Evolutionary conservation across 2,113 vertebrate genomes (phyloP).

Genomic region (Stegostoma tigrinum): DNA sequence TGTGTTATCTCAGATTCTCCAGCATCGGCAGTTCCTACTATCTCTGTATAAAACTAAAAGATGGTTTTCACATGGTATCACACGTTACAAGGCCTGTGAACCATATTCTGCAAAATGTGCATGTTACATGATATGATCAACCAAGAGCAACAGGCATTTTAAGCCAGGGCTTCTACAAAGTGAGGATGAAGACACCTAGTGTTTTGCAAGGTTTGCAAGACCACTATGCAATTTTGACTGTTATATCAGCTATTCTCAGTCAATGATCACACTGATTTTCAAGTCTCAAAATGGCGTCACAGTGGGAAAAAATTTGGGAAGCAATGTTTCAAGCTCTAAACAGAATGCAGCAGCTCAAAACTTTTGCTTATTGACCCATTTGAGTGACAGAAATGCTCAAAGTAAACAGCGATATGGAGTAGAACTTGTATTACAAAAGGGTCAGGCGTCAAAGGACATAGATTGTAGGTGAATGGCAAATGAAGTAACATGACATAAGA

Average conservation of each 20-base stretch:
- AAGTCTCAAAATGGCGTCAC: no score
- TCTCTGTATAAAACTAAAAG: neutral
- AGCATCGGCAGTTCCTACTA: no score
- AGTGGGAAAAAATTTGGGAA: no score
- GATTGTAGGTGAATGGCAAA: neutral
- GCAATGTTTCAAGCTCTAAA: neutral
- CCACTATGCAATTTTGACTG: no score
- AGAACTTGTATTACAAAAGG: neutral
- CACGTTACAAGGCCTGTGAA: neutral
- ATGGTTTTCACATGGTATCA: neutral
- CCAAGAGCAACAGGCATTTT: no score
- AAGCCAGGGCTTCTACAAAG: no score
- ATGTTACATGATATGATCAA: no score
- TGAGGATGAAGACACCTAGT: no score
- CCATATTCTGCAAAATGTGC: no score
- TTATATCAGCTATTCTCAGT: neutral
- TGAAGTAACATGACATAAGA: neutral
- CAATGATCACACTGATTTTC: neutral
- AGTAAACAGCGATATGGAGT: neutral
- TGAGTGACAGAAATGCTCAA: neutral
- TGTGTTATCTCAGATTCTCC: no score
- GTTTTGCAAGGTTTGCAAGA: no score
- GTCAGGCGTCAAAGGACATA: neutral
- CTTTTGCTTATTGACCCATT: neutral
- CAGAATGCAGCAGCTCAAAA: neutral